Evolutionary conservation across 2,797 vertebrate species (phyloP).

Genomic region (Mastacembelus armatus): DNA sequence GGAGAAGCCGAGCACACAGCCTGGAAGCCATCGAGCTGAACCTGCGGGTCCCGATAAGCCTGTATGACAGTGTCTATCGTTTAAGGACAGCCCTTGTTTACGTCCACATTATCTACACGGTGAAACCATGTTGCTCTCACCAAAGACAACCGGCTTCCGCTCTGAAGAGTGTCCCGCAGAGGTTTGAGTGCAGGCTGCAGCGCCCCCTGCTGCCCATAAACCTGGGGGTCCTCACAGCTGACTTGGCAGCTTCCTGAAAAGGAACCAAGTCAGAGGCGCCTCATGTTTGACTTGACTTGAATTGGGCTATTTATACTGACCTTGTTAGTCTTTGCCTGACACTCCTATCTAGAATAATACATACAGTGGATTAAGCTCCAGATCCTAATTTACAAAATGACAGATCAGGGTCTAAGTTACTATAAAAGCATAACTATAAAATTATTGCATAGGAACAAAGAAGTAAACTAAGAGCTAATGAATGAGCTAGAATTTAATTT

Average conservation of each 20-base stretch:
- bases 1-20: slow-evolving; percentile 52
- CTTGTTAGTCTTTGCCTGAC: background rate
- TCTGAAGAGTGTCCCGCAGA: slow-evolving; percentile 39
- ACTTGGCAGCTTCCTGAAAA: no score
- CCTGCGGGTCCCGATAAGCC: no score
- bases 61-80: rapidly evolving
- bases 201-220: slow-evolving; percentile 64
- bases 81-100: slow-evolving; percentile 42
- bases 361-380: background rate
- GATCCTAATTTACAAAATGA: background rate
- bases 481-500: background rate
- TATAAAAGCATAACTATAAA: slow-evolving; percentile 4
- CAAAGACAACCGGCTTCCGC: slow-evolving; percentile 55
- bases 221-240: background rate
- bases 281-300: background rate
- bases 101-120: slow-evolving; percentile 57
- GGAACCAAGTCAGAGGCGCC: background rate
- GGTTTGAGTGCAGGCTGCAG: background rate
- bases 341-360: background rate
- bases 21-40: slow-evolving; percentile 75
- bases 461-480: background rate
- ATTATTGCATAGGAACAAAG: background rate
- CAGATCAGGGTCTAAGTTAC: background rate
- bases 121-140: slow-evolving; percentile 75
- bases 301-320: background rate